These are phyloP conservation scores for Thymelicus sylvestris DNA, from an alignment of 2,888 invertebrate species.

Conservation along the genomic window DNA sequence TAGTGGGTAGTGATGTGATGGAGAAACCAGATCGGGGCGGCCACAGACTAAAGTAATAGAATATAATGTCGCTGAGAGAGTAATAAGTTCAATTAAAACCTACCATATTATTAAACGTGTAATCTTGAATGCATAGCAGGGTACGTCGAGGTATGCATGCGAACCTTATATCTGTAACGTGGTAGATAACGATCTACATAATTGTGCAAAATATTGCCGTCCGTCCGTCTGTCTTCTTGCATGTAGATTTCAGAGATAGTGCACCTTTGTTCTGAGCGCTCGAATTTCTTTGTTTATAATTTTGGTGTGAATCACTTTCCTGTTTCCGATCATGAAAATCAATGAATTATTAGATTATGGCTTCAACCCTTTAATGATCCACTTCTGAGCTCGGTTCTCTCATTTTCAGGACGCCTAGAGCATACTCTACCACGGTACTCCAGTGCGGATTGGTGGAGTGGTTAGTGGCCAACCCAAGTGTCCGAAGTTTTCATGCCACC, in stretches of 20 bases:
- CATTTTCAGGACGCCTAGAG: no score
- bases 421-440: no score
- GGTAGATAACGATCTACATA: slow-evolving; percentile 69
- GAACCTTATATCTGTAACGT: slow-evolving; percentile 62
- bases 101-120: slow-evolving; percentile 51
- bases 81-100: slow-evolving; percentile 48
- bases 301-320: slow-evolving; percentile 25
- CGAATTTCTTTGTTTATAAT: slow-evolving; percentile 39
- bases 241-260: slow-evolving; percentile 53
- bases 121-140: slow-evolving; percentile 55
- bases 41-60: slow-evolving; percentile 17
- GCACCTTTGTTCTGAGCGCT: slow-evolving; percentile 46
- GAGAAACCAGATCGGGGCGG: not conserved
- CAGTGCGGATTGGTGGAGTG: no score
- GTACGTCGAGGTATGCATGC: slow-evolving; percentile 53
- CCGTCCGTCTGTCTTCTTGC: slow-evolving; percentile 63
- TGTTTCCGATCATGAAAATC: slow-evolving; percentile 15
- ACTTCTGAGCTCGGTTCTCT: no score
- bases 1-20: slow-evolving; percentile 2
- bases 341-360: not conserved
- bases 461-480: no score
- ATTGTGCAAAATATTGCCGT: slow-evolving; percentile 75
- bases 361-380: no score
- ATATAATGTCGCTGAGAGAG: slow-evolving; percentile 25
- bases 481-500: no score